Base-by-base conservation (phyloP, 1,140 invertebrate genomes). In the Pseudomyrmex dendroicus region DNA sequence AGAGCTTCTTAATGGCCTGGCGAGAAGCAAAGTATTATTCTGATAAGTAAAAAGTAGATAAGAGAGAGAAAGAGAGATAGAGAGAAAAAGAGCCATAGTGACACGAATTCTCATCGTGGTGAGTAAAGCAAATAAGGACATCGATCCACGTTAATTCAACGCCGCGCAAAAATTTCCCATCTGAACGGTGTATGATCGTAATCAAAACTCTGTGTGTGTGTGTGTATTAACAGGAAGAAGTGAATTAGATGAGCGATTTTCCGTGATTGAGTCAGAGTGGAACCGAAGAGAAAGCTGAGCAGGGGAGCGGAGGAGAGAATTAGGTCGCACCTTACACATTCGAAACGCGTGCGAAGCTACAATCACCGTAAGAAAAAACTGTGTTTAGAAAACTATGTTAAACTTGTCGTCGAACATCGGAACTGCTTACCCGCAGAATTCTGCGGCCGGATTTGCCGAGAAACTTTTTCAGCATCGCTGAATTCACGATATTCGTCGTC, bases 401-500 rank as follows among this genome's bases (percentile, higher is more conserved):
- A 46, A 57, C 12, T n/a, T 20, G 50, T 44, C 61, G 22, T 20
- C 15, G 17, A 50, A 35, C 35, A 35, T 35, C 15, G 35, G 54
- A n/a, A 54, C 13, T 17, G 35, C 91, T 89, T 89, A 94, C 93
- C 93, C 92, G 92, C 25, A 94, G 77, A 56, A 94, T 91, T 57
- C 91, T 92, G 48, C 91, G 91, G 44, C 93, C 93, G 15, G 93
- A 94, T 52, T 92, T 94, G 82, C 86, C 91, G 44, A 94, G 84
- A 15, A 91, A 91, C 80, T 94, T 93, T 56, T 88, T 92, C 86
- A 94, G 82, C 93, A 94, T 94, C 66, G 84, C 68, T 52, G 35
- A 5, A 46, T 20, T 50, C 15, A 8, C 13, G 22, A 22, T 7
- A 13, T 25, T 13, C 35, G 12, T 52, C 5, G 66, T 50, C 13